Evolutionary conservation across 2,113 vertebrate genomes (phyloP), one percentile per base, ranked within the genome.

Genomic region (Scolopax mira): DNA sequence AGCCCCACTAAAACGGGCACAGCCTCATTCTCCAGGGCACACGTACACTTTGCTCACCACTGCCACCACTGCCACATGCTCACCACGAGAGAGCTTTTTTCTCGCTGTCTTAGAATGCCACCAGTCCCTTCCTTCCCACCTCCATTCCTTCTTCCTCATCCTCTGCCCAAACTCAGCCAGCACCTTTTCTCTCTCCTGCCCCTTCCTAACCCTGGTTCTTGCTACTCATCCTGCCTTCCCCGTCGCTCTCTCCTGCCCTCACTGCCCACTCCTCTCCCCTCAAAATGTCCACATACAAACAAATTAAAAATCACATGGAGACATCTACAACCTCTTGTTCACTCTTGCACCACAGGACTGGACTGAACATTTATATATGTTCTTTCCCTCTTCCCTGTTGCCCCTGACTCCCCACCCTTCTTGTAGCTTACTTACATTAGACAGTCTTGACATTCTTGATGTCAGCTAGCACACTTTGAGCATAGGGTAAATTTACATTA

Each of bases 181-280:
- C 3, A 3, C 25, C 14, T 62, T 84, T 58, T 18, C 46, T 58
- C 19, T 61, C 54, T 83, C 33, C 46, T 60, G 19, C 5, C 19
- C n/a, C 9, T 54, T 83, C 33, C 35, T 42, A 70, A 44, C 7
- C 11, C 22, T 4, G 15, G 3, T 37, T 88, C 39, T 49, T 55
- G 24, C 83, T 72, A 28, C 30, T 42, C 8, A 2, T 41, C 42
- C 64, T 61, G 31, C 7, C 12, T 37, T 46, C 41, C 46, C 19
- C 41, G 19, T 19, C 0, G 0, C 7, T 74, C 18, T 28, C 44
- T n/a, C 17, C 39, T 31, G 17, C 24, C 58, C 10, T 71, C 2
- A 2, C 18, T 64, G 35, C 24, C 33, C 7, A 1, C 18, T 39
- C 28, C 16, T 75, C 31, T 28, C 23, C 22, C 77, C 35, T 64